Conservation (phyloP, 2,797 vertebrate species). For the Sebastes paucispinis region DNA sequence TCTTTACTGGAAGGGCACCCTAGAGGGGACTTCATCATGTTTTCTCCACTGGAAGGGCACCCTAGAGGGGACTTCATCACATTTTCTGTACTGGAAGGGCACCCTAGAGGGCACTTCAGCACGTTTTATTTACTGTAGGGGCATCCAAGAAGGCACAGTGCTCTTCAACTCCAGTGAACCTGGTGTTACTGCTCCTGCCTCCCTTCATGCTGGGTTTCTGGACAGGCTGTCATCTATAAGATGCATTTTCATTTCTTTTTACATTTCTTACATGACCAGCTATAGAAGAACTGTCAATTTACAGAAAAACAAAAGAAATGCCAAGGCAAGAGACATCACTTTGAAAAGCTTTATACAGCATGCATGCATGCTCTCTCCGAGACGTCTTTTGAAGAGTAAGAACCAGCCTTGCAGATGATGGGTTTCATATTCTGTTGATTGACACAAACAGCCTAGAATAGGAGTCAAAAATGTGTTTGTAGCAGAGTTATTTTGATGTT, state of each 20-base stretch:
- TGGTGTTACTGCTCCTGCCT: not conserved
- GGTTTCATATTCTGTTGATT: conserved; percentile 18
- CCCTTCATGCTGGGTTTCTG: not conserved
- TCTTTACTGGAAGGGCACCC: too few relatives aligned
- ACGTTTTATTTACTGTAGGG: too few relatives aligned
- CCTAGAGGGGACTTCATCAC: too few relatives aligned
- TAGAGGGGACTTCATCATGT: accelerated
- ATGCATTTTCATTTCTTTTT: conserved; percentile 5
- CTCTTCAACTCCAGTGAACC: not conserved
- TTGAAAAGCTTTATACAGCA: not conserved
- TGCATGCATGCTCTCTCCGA: not conserved
- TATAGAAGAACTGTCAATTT: not conserved
- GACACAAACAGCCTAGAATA: conserved; percentile 15
- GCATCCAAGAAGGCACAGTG: too few relatives aligned
- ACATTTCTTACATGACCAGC: not conserved
- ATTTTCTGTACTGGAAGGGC: accelerated
- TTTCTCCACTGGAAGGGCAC: accelerated
- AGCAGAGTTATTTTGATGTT: conserved; percentile 23
- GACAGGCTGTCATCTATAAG: not conserved
- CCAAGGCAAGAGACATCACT: not conserved
- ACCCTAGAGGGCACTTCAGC: too few relatives aligned
- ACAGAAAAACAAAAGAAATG: conserved; percentile 1
- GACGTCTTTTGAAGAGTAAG: conserved; percentile 14
- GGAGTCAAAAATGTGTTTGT: conserved; percentile 6
- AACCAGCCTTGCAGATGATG: conserved; percentile 1